These are phyloP conservation scores for Montipora cactus DNA, from an alignment of 64 coral and sea anemone genomes.

Conservation along the genomic window DNA sequence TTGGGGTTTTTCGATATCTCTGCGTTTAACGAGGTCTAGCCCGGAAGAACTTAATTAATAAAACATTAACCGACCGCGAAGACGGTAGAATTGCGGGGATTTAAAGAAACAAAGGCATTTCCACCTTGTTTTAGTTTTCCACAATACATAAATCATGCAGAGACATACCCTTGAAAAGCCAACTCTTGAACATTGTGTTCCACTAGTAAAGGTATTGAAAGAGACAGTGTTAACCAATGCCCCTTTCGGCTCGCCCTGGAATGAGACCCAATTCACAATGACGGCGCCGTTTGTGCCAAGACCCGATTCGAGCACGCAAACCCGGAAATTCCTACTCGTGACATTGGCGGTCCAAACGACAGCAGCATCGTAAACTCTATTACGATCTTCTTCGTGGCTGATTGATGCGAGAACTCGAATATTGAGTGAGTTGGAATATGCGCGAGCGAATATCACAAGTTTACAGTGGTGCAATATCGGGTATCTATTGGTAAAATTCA, in stretches of 20 bases:
- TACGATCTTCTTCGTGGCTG: constrained; percentile 17
- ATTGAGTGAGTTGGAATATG: constrained; percentile 19
- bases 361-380: constrained; percentile 40
- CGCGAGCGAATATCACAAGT: constrained; percentile 14
- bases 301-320: constrained; percentile 57
- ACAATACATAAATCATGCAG: no score
- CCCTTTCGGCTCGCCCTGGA: constrained; percentile 44
- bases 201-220: constrained; percentile 64
- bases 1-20: no score
- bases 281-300: constrained; percentile 55
- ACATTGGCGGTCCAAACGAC: constrained; percentile 53
- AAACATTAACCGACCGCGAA: no score
- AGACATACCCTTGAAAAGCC: constrained; percentile 45
- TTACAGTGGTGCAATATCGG: constrained; percentile 26
- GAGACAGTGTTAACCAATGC: constrained; percentile 20
- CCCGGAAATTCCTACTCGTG: constrained; percentile 24
- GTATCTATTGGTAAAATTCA: constrained; percentile 37
- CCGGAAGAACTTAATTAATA: no score
- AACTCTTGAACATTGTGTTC: constrained; percentile 59
- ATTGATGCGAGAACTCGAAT: constrained; percentile 58
- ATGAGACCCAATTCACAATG: constrained; percentile 61
- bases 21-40: no score
- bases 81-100: no score
- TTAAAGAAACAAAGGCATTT: no score
- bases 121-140: no score